Evolutionary conservation across 2,113 vertebrate genomes (phyloP).

Genomic region (Rissa tridactyla): DNA sequence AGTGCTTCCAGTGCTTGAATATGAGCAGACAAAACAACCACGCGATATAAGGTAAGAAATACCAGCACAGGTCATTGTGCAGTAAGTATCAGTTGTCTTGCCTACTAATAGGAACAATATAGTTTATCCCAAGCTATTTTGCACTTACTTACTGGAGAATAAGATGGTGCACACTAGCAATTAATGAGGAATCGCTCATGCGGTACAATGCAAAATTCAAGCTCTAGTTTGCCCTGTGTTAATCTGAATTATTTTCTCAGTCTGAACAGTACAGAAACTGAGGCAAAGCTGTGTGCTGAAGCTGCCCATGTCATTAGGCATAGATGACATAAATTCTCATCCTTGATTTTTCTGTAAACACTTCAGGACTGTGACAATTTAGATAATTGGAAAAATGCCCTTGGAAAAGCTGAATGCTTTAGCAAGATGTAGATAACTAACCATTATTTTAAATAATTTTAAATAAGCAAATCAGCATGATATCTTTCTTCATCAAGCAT

Average conservation of each 20-base stretch:
- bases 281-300: neutral
- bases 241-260: neutral
- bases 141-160: neutral
- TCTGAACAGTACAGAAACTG: neutral
- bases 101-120: neutral
- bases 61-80: neutral
- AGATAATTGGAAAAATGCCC: neutral
- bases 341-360: neutral
- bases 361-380: neutral
- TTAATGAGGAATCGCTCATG: neutral
- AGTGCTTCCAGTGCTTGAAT: neutral
- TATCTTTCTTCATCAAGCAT: neutral
- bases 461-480: neutral
- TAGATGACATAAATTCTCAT: neutral
- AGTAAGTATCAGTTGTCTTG: neutral
- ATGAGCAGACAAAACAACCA: neutral
- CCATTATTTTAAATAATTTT: neutral
- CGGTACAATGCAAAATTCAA: neutral
- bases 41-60: neutral
- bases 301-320: neutral
- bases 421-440: neutral
- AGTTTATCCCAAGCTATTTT: neutral
- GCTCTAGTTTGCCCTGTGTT: neutral
- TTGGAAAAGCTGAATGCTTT: neutral
- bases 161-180: neutral